A percentile compares a stretch with the other conserved stretches of the same genome.
phyloP scores from a whole-genome alignment of 2,888 invertebrate species.

The Schizotus pectinicornis region DNA sequence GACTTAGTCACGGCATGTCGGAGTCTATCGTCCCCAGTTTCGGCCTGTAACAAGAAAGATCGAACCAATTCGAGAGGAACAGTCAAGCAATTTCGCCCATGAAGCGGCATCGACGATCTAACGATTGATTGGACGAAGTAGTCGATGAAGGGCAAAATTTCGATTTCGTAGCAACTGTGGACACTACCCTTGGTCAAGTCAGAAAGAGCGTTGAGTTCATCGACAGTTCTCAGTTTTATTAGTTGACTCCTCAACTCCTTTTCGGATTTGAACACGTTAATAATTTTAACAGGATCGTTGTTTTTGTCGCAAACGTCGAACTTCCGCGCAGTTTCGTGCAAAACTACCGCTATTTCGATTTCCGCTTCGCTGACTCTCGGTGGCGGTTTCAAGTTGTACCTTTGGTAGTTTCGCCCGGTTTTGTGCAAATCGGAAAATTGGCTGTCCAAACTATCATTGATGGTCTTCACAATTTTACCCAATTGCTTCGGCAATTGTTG shows the following conservation, averaged over 20 bases:
- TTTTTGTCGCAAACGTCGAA: slow-evolving; percentile 40
- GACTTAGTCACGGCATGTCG: slow-evolving; percentile 47
- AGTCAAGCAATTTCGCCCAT: not conserved
- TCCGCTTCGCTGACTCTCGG: slow-evolving; percentile 47
- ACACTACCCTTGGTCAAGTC: slow-evolving; percentile 7
- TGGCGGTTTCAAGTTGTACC: slow-evolving; percentile 45
- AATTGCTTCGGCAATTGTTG: slow-evolving; percentile 32
- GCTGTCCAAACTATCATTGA: slow-evolving; percentile 46
- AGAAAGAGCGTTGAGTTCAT: not conserved
- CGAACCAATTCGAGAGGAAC: not conserved
- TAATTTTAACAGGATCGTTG: slow-evolving; percentile 30
- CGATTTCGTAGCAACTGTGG: slow-evolving; percentile 37
- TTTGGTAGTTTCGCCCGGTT: slow-evolving; percentile 50
- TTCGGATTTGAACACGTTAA: slow-evolving; percentile 28
- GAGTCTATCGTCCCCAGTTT: slow-evolving; percentile 40
- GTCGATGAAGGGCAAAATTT: slow-evolving; percentile 46
- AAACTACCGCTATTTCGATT: slow-evolving; percentile 37
- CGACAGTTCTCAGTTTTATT: not conserved
- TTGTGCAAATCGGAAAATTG: slow-evolving; percentile 50
- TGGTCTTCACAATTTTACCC: slow-evolving; percentile 35
- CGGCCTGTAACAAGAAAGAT: slow-evolving; percentile 3
- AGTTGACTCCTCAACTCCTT: too few species aligned
- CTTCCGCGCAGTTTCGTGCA: slow-evolving; percentile 33
- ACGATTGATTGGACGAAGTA: slow-evolving; percentile 40
- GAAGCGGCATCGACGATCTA: not conserved